Base-by-base conservation (phyloP, 2,888 invertebrate species). In the Plutella xylostella region DNA sequence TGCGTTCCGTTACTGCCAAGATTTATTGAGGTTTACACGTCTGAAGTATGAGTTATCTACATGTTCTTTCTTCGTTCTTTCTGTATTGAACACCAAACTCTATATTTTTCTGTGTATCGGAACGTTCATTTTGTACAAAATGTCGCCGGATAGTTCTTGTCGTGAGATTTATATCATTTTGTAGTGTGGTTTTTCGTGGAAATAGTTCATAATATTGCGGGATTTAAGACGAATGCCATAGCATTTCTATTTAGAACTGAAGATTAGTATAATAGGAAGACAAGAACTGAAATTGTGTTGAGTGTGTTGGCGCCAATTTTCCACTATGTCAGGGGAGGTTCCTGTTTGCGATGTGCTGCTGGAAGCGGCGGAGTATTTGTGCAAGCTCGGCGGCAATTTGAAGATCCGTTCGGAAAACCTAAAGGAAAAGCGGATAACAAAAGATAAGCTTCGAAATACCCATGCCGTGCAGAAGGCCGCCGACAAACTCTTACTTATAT, bases 281-380 rank as follows among this genome's bases (percentile, higher is more conserved):
- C 15, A 15, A 6, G 15, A 17, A 5, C 2, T 15, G 17, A 3
- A 3, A 5, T 2, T n/a, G 14, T 1, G 33, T n/a, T n/a, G n/a
- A n/a, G 28, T 3, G 17, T 21, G 19, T 42, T 45, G 45, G 45
- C 45, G 31, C 21, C 44, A 39, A 42, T 21, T n/a, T 19, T 37
- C 37, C 45, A 61, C 71, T 71, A 80, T 79, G 79, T 75, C 75
- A 66, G 72, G 71, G 55, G 71, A 68, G 45, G 64, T 69, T 43
- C 71, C 79, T 46, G 67, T 73, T 48, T 62, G 62, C 57, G 77
- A 78, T 64, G 67, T 80, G 31, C 51, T 84, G 47, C 69, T 72
- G 48, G 73, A 78, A 53, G 83, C 83, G 12, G 72, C 76, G 62
- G 79, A 78, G 53, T 84, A 83, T 65, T 64, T 85, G 49, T 63